phyloP scores from a whole-genome alignment of 1,140 invertebrate species.

The Copidosoma floridanum region DNA sequence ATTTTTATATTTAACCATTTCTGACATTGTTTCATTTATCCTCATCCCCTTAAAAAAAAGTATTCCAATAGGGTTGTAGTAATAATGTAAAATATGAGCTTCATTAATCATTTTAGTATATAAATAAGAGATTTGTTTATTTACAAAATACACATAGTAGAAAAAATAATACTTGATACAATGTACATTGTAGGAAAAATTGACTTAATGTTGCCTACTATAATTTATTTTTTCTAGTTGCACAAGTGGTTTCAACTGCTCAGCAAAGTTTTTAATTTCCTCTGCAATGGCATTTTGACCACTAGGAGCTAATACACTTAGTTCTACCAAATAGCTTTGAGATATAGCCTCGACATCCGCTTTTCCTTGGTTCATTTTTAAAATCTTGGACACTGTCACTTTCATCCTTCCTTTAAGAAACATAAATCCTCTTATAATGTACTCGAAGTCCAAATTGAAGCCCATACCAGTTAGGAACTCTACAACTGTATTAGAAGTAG shows the following conservation, averaged over 20 bases:
- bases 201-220: slow-evolving; percentile 48
- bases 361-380: slow-evolving; percentile 77
- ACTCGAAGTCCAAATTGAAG: slow-evolving; percentile 89
- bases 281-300: slow-evolving; percentile 93
- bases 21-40: no score
- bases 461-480: slow-evolving; percentile 92
- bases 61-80: no score
- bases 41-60: no score
- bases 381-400: slow-evolving; percentile 92
- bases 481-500: slow-evolving; percentile 82
- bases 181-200: no score
- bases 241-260: slow-evolving; percentile 89
- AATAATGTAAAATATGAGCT: no score
- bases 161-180: no score
- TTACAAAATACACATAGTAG: no score
- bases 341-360: slow-evolving; percentile 79
- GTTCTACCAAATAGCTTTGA: slow-evolving; percentile 90
- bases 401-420: slow-evolving; percentile 97
- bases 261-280: slow-evolving; percentile 93
- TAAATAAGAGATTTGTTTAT: no score
- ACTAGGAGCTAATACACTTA: slow-evolving; percentile 89
- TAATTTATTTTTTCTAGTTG: slow-evolving; percentile 90
- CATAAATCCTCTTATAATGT: slow-evolving; percentile 90
- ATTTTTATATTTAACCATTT: no score
- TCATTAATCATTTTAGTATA: no score